Evolutionary conservation across 2,113 vertebrate species (phyloP).

Genomic region (Trichechus manatus): DNA sequence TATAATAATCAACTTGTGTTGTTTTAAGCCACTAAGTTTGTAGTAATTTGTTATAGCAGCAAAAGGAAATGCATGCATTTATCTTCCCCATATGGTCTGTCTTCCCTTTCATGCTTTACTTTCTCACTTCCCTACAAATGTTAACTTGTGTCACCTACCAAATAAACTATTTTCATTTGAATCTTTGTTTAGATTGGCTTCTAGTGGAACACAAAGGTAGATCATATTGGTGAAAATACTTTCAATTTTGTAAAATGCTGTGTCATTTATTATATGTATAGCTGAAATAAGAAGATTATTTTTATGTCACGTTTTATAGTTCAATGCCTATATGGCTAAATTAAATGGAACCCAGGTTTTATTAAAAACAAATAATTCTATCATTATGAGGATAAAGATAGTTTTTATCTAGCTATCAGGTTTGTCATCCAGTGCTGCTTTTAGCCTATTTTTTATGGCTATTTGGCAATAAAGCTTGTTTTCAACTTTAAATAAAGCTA

Average conservation of each 20-base stretch:
- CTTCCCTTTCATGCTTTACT: background rate
- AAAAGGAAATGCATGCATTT: background rate
- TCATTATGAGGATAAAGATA: background rate
- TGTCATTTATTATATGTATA: background rate
- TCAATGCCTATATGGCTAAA: background rate
- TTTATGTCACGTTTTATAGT: background rate
- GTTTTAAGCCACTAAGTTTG: background rate
- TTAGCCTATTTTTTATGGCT: background rate
- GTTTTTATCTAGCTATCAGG: background rate
- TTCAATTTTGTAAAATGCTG: background rate
- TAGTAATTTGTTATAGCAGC: background rate
- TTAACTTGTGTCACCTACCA: background rate
- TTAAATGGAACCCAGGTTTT: background rate
- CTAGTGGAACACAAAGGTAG: background rate
- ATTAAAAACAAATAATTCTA: background rate
- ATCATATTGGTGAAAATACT: background rate
- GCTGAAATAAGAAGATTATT: background rate
- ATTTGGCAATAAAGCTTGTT: background rate
- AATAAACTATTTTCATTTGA: background rate
- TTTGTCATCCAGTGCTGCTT: background rate
- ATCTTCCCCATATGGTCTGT: background rate
- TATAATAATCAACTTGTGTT: background rate
- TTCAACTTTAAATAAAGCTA: conserved; percentile 24
- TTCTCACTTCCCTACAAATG: background rate
- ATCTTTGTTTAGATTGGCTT: background rate